Conservation (phyloP, 2,888 invertebrate genomes). For the Macaria liturata region DNA sequence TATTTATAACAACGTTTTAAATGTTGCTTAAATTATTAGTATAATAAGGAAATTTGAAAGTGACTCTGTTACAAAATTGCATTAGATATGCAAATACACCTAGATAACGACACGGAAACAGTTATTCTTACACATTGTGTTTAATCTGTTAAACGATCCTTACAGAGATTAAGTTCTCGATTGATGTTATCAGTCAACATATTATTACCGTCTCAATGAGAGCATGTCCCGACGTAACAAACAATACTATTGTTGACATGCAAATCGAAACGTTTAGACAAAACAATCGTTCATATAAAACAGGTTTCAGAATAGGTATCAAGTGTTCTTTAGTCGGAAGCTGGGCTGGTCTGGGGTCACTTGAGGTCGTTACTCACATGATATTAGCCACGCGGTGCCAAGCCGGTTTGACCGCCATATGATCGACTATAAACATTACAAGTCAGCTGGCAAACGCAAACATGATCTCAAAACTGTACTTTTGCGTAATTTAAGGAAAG, state of each 20-base stretch:
- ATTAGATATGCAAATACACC: too few relatives aligned
- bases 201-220: too few relatives aligned
- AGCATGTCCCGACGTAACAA: background rate
- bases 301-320: slow-evolving; percentile 26
- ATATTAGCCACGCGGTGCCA: slow-evolving; percentile 42
- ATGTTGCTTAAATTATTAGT: too few relatives aligned
- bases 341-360: slow-evolving; percentile 43
- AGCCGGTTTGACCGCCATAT: slow-evolving; percentile 72
- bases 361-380: slow-evolving; percentile 68
- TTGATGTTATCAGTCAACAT: too few relatives aligned
- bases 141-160: too few relatives aligned
- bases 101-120: too few relatives aligned
- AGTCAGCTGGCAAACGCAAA: slow-evolving; percentile 37
- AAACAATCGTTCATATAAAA: slow-evolving; percentile 25
- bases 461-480: slow-evolving; percentile 39
- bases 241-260: slow-evolving; percentile 19
- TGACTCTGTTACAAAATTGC: too few relatives aligned
- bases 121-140: too few relatives aligned
- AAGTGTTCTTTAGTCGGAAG: slow-evolving; percentile 44
- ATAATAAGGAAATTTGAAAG: too few relatives aligned
- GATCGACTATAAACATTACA: slow-evolving; percentile 57
- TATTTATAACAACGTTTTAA: too few relatives aligned
- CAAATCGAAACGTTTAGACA: slow-evolving; percentile 29
- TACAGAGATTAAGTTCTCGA: too few relatives aligned
- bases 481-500: slow-evolving; percentile 64